Base-by-base conservation (phyloP, 2,113 vertebrate species). In the Thryonomys swinderianus region DNA sequence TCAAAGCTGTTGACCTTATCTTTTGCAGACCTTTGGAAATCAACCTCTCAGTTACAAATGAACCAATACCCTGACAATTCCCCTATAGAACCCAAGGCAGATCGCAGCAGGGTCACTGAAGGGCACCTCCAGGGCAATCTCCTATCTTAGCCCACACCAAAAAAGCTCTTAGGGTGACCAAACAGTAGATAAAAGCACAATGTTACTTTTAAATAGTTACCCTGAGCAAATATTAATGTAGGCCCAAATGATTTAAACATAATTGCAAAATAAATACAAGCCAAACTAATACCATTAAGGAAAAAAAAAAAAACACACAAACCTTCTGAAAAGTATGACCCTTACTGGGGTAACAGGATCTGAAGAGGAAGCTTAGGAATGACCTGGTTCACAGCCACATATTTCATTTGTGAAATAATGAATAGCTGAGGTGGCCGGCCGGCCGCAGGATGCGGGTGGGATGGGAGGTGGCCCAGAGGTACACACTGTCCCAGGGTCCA, bases 1-100 rank as follows among this genome's bases (percentile, higher is more conserved):
- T n/a, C n/a, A n/a, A 66, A 96, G 94, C 73, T 34, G n/a, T 51
- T 88, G 32, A 66, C 83, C n/a, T 95, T 45, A 74, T 53, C 94
- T 5, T 21, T n/a, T n/a, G n/a, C 69, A 90, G 92, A 78, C 25
- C 78, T 13, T 23, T 67, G 55, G 57, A 88, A 95, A 92, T n/a
- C 32, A 5, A 89, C 69, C 23, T 32, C 20, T n/a, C n/a, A 25
- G 67, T 45, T 71, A 94, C 32, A 94, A 69, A 90, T 88, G 59
- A 97, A 83, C 18, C 74, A 85, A 32, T 62, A 83, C 8, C 5
- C 48, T 11, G 32, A 51, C 32, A 66, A 55, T 61, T 53, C n/a
- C 32, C 27, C 62, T 37, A 17, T 61, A 79, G 88, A 78, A 79
- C 51, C 71, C 6, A 94, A 86, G 32, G 59, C 40, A 76, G 80